These are phyloP conservation scores for Lytechinus variegatus DNA, from an alignment of 35 echinoderm and acorn worm species.

Conservation along the genomic window DNA sequence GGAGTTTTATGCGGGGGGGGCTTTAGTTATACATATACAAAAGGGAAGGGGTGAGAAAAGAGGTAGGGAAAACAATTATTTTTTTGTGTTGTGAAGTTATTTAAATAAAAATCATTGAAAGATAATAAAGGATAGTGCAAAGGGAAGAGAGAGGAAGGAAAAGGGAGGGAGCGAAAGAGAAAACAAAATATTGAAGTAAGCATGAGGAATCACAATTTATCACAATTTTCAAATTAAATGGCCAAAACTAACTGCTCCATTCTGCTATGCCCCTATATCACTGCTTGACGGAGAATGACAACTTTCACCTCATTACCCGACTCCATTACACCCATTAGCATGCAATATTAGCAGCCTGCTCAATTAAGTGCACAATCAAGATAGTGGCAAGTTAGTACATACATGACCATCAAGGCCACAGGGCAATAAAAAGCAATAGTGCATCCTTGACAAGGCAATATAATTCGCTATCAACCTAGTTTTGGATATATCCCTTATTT, in stretches of 20 bases:
- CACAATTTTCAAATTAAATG: background rate
- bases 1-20: too few relatives aligned
- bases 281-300: background rate
- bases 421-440: background rate
- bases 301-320: background rate
- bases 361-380: background rate
- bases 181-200: background rate
- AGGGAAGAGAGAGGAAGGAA: background rate
- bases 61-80: too few relatives aligned
- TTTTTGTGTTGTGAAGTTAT: too few relatives aligned
- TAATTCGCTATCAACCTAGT: background rate
- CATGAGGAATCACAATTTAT: background rate
- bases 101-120: too few relatives aligned
- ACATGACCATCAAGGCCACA: background rate
- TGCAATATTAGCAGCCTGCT: background rate
- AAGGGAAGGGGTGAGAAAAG: background rate
- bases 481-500: background rate
- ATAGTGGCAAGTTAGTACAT: background rate
- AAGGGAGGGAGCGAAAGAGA: background rate
- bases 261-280: background rate
- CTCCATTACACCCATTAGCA: background rate
- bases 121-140: too few relatives aligned
- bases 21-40: too few relatives aligned
- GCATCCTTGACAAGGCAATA: background rate
- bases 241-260: background rate